Base-by-base conservation (phyloP, 2,888 invertebrate genomes). In the Apodemia duryi region DNA sequence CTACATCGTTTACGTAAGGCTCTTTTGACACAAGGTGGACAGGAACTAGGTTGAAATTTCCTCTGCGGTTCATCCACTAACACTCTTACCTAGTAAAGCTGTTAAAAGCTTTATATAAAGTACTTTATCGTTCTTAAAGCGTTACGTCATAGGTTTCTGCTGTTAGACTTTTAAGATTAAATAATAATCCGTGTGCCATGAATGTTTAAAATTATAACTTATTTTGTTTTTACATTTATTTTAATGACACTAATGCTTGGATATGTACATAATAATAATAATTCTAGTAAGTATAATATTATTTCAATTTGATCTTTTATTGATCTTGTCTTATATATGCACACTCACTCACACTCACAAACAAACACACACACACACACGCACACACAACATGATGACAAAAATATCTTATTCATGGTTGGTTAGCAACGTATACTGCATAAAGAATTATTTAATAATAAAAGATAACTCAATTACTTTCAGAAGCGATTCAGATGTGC, bases 401-500 rank as follows among this genome's bases (percentile, higher is more conserved):
- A 21, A 21, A 21, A 21, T 21, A 21, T 43, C 43, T 46, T 13
- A 46, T 46, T 13, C 1, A 46, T 5, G 13, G 46, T 6, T n/a
- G 57, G 32, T 49, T 35, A 46, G 65, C 13, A 29, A 35, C 6
- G 35, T 21, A 10, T 32, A 13, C 11, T 21, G 57, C 46, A 43
- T 21, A 65, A 61, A 13, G 13, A 13, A 63, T 66, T 35, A 21
- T 52, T 21, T 41, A 60, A 11, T 52, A 65, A 65, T 38, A 13
- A 38, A 35, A 64, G 43, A 64, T 51, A 51, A 38, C 64, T 51
- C 61, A 38, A 51, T 65, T 61, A 61, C 63, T 78, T 93, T 76
- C 81, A 94, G 95, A 75, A 91, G 85, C 76, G 93, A 94, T 69
- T 91, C 95, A 38, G 38, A 38, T 71, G 86, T 95, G 21, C 95